phyloP scores from a whole-genome alignment of 2,113 vertebrate genomes.

The Apteryx owenii region DNA sequence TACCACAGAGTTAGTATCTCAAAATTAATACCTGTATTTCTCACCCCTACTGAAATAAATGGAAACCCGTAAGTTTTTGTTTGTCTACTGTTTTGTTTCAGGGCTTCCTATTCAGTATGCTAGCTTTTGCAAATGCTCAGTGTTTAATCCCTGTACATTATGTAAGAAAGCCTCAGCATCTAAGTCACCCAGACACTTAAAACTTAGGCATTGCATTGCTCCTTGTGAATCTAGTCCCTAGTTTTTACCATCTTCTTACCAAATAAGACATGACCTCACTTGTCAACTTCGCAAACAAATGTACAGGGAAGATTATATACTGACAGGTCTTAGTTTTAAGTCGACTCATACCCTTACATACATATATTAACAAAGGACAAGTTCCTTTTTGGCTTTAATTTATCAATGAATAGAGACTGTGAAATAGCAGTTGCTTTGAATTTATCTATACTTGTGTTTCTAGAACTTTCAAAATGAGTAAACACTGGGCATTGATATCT shows the following conservation, averaged over 20 bases:
- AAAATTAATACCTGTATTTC: neutral
- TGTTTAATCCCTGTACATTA: neutral
- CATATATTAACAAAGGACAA: neutral
- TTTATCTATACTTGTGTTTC: neutral
- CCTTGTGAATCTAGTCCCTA: neutral
- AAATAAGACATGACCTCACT: neutral
- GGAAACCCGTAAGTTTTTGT: neutral
- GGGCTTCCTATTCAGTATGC: neutral
- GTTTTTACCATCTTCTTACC: accelerated
- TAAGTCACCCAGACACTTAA: neutral
- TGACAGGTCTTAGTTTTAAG: neutral
- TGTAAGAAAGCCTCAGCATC: neutral
- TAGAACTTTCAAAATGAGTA: neutral
- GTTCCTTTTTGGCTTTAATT: neutral
- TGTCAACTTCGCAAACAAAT: neutral
- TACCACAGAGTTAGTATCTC: neutral
- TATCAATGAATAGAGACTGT: neutral
- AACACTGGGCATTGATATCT: neutral
- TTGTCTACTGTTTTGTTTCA: neutral
- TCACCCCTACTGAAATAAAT: neutral
- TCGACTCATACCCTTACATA: neutral
- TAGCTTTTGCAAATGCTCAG: neutral
- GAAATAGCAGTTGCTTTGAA: neutral
- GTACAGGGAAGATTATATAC: neutral
- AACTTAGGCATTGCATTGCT: neutral